These are phyloP conservation scores for Diogma glabrata DNA, from an alignment of 2,888 invertebrate species.

Conservation along the genomic window DNA sequence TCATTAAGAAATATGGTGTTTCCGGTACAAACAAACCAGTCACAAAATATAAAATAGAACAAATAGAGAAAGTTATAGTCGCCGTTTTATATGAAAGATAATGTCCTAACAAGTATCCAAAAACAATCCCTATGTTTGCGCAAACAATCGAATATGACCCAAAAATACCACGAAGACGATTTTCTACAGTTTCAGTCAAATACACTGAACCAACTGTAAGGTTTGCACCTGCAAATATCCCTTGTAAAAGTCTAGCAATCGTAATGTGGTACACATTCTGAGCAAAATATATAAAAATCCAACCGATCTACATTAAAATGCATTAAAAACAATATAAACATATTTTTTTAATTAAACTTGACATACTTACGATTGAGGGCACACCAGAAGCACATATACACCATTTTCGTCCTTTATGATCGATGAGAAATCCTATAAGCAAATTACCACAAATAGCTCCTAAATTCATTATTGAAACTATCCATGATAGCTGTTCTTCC, in stretches of 20 bases:
- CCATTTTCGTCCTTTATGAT: conserved; percentile 28
- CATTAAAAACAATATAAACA: no score
- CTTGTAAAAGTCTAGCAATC: conserved; percentile 10
- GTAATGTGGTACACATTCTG: conserved; percentile 8
- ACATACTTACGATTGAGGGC: no score
- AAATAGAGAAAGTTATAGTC: conserved; percentile 23
- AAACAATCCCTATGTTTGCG: conserved; percentile 29
- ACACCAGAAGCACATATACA: conserved; percentile 25
- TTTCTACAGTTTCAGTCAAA: conserved; percentile 29
- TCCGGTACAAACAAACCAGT: conserved; percentile 31
- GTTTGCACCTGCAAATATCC: conserved; percentile 11
- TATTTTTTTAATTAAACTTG: no score
- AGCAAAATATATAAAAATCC: not conserved
- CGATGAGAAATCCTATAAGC: conserved; percentile 29
- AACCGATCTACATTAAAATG: no score
- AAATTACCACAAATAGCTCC: conserved; percentile 31
- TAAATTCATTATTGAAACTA: conserved; percentile 29
- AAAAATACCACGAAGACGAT: conserved; percentile 30
- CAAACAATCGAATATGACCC: conserved; percentile 30
- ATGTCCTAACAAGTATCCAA: conserved; percentile 28
- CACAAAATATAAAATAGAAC: conserved; percentile 25
- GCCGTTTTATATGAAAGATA: conserved; percentile 25
- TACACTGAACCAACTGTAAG: conserved; percentile 21
- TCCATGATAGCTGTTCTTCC: conserved; percentile 29
- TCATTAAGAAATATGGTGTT: conserved; percentile 30